Base-by-base conservation (phyloP, 2,888 invertebrate species). In the Rhaphigaster nebulosa region DNA sequence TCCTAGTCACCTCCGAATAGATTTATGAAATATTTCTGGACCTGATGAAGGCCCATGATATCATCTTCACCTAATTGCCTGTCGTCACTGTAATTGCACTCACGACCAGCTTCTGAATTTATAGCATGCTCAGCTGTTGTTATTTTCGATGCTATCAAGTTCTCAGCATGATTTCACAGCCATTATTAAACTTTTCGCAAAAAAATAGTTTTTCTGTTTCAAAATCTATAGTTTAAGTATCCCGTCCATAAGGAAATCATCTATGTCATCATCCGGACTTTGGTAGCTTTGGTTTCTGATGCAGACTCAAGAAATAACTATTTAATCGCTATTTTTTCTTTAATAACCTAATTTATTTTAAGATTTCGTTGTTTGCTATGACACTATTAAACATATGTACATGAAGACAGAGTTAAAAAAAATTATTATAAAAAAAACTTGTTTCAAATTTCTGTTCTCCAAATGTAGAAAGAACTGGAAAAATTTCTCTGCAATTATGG, bases 21-120 rank as follows among this genome's bases (percentile, higher is more conserved):
- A 84, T 84, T 45, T 84, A 84, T 45, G 84, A 84, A 84, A 50
- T 84, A 84, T 84, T 84, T 45, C 84, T 84, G 84, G n/a, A 13
- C 45, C 45, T 84, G 84, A 84, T 84, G 84, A 84, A 26, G 45
- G 45, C n/a, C 23, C 84, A 15, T 84, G 84, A 84, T 84, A 50
- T 84, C 84, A 84, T 50, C 84, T 50, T 80, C 45, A 10, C 45
- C 84, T 84, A 45, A 84, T 84, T 84, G 84, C n/a, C 84, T 84
- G 84, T 50, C 45, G 41, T 84, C 84, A 50, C 15, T n/a, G n/a
- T 41, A 50, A 84, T 84, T 84, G 84, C 45, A 41, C 45, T 76
- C 70, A 76, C 70, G 70, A 76, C 38, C 38, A 26, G 70, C 70
- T 76, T 76, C 70, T 76, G 70, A 38, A 76, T 76, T 38, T 76